A percentile compares a stretch with the other conserved stretches of the same genome.
These are phyloP conservation scores for Podarcis cretensis DNA, from an alignment of 2,113 vertebrate species.

Conservation along the genomic window DNA sequence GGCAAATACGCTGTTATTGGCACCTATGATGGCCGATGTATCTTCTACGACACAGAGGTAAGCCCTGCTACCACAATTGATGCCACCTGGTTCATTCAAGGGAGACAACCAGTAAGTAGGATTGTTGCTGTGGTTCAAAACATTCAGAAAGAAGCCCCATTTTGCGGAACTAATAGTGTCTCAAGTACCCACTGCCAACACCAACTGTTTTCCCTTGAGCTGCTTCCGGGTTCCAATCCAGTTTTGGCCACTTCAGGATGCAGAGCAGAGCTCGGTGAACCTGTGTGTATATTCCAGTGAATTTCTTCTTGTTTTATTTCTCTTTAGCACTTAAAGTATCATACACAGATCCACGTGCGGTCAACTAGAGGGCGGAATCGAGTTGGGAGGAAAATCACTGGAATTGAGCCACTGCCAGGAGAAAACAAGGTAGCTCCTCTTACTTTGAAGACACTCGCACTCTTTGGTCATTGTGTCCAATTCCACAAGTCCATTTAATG, in stretches of 20 bases:
- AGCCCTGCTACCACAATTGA: neutral
- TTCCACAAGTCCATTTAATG: neutral
- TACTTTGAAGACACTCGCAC: neutral
- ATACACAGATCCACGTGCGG: constrained; percentile 97
- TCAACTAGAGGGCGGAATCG: constrained; percentile 96
- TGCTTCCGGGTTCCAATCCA: neutral
- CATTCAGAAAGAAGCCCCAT: neutral
- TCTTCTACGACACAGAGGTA: constrained; percentile 99
- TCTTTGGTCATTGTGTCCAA: neutral
- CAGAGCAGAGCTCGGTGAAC: neutral
- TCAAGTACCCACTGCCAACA: too few species aligned
- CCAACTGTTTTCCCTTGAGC: neutral
- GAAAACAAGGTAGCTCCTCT: constrained; percentile 90
- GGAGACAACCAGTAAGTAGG: too few species aligned
- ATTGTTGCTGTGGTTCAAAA: too few species aligned
- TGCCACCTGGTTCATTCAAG: neutral
- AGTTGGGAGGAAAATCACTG: constrained; percentile 97
- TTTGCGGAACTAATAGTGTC: too few species aligned
- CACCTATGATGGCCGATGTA: constrained; percentile 96
- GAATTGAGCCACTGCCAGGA: constrained; percentile 96
- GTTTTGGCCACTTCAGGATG: neutral
- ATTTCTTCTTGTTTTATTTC: neutral
- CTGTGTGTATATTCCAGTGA: neutral
- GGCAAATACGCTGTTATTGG: constrained; percentile 98
- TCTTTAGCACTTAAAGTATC: constrained; percentile 94